Conservation (phyloP, 2,797 vertebrate genomes). For the Bucorvus abyssinicus region DNA sequence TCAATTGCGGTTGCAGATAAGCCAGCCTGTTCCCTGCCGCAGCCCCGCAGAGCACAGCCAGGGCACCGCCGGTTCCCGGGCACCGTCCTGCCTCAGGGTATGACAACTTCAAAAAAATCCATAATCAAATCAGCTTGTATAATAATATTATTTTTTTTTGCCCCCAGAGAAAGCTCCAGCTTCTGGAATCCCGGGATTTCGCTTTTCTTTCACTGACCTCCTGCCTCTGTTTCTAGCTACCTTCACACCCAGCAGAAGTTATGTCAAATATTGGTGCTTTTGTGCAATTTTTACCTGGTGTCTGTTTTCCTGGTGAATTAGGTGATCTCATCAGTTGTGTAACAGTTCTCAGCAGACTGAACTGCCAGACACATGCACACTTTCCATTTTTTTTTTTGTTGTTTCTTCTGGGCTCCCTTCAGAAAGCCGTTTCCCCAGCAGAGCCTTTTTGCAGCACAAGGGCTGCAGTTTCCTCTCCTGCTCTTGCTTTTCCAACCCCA, state of each 20-base stretch:
- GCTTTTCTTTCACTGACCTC: background rate
- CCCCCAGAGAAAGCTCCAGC: background rate
- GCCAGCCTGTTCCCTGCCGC: background rate
- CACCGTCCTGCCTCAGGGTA: background rate
- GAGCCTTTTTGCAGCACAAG: background rate
- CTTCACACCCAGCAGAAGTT: background rate
- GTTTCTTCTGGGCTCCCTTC: background rate
- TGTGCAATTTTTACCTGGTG: rapidly evolving
- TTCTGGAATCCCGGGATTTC: background rate
- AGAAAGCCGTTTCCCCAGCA: background rate
- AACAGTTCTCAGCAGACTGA: background rate
- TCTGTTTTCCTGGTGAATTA: rapidly evolving
- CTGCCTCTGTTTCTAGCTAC: background rate
- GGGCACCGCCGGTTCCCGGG: background rate
- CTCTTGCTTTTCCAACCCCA: background rate
- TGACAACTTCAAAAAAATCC: rapidly evolving
- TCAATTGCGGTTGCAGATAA: background rate
- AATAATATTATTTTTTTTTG: no score
- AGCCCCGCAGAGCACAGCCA: background rate
- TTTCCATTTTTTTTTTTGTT: background rate
- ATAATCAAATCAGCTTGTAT: background rate
- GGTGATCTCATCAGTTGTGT: background rate
- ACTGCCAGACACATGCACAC: background rate
- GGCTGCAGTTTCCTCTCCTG: background rate
- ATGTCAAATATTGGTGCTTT: background rate